Percentiles rank a stretch among this genome's conserved stretches.
Conservation (phyloP, 2,888 invertebrate species). For the Lepidochrysops patricia region DNA sequence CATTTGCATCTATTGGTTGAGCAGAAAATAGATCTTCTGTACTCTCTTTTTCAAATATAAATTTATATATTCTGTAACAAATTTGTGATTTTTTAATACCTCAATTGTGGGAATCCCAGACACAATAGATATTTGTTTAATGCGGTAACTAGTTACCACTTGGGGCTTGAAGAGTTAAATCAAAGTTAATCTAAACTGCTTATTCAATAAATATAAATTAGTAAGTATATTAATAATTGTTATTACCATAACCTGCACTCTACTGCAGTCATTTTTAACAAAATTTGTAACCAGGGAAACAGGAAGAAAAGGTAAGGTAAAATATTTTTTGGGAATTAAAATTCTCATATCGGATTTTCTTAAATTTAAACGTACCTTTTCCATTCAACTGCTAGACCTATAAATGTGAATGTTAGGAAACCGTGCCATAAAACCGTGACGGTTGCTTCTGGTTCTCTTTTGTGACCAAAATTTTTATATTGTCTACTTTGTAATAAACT, state of each 20-base stretch:
- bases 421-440: slow-evolving; percentile 59
- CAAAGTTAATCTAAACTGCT: no score
- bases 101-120: no score
- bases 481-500: slow-evolving; percentile 28
- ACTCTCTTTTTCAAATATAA: slow-evolving; percentile 31
- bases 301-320: no score
- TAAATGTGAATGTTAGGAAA: slow-evolving; percentile 53
- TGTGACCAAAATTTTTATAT: slow-evolving; percentile 64
- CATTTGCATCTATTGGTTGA: background rate
- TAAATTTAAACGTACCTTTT: slow-evolving; percentile 37
- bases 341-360: no score
- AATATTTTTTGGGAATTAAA: no score
- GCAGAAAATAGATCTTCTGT: background rate
- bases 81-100: background rate
- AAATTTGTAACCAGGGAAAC: no score
- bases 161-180: no score
- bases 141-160: no score
- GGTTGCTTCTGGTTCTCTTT: slow-evolving; percentile 42
- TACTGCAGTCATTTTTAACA: no score
- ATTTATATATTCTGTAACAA: slow-evolving; percentile 35
- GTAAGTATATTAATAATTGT: background rate
- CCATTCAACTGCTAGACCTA: slow-evolving; percentile 53
- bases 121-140: no score
- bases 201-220: no score
- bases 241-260: background rate